Conservation (phyloP, 2,888 invertebrate genomes). For the Phanerotoma sp. region DNA sequence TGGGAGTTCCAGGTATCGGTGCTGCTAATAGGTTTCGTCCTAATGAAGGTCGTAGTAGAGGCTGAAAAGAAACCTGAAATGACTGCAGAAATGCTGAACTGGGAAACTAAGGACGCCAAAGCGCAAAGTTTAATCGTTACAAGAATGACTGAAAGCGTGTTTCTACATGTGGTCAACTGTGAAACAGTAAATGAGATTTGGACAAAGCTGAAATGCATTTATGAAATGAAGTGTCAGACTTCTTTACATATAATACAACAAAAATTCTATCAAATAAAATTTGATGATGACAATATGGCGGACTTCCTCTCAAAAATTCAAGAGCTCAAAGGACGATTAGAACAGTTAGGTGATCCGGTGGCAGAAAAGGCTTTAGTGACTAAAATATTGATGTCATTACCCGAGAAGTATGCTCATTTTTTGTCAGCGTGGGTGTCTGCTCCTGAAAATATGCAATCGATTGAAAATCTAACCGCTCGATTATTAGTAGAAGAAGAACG, state of each 20-base stretch:
- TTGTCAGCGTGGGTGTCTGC: conserved; percentile 31
- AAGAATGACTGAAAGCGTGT: too few species aligned
- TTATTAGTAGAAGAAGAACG: conserved; percentile 20
- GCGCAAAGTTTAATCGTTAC: too few species aligned
- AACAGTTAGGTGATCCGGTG: conserved; percentile 17
- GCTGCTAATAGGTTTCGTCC: too few species aligned
- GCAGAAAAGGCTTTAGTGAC: conserved; percentile 22
- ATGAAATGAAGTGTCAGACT: conserved; percentile 40
- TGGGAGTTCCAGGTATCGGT: too few species aligned
- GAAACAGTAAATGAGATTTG: conserved; percentile 41
- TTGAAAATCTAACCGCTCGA: conserved; percentile 17
- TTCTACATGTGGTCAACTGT: conserved; percentile 40
- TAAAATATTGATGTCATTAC: conserved; percentile 14
- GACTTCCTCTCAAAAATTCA: conserved; percentile 34
- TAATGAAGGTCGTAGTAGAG: too few species aligned
- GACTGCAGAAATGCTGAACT: too few species aligned
- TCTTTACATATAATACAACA: conserved; percentile 33
- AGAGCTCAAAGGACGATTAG: conserved; percentile 24
- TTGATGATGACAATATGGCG: conserved; percentile 28
- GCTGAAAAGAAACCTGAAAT: too few species aligned
- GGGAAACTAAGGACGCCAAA: too few species aligned
- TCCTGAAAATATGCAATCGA: conserved; percentile 5
- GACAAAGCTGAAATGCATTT: conserved; percentile 36
- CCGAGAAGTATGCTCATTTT: conserved; percentile 33
- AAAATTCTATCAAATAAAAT: conserved; percentile 24